Conservation (phyloP, 2,888 invertebrate genomes). For the Mesorhabditis spiculigera region DNA sequence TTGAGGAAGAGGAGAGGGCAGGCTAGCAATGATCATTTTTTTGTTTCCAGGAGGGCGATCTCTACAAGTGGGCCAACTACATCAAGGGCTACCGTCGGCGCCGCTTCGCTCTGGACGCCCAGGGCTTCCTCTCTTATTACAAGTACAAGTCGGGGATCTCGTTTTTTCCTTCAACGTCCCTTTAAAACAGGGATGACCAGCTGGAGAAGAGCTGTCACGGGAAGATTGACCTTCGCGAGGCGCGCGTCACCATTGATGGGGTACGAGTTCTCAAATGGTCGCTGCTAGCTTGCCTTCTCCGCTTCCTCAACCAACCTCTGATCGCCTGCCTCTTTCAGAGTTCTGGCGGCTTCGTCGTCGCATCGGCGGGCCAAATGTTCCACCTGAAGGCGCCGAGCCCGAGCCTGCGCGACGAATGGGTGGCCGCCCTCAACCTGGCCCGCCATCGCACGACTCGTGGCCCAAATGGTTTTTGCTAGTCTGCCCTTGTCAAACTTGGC, state of each 20-base stretch:
- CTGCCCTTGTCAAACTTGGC: too few species aligned
- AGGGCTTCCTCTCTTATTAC: constrained; percentile 91
- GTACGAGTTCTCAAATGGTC: too few species aligned
- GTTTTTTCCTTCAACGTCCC: too few species aligned
- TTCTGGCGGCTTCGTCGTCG: constrained; percentile 38
- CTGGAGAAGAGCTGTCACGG: constrained; percentile 73
- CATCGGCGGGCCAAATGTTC: constrained; percentile 95
- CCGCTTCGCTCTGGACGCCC: constrained; percentile 92
- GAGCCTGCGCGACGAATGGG: constrained; percentile 93
- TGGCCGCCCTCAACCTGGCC: constrained; percentile 90
- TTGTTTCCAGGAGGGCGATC: too few species aligned
- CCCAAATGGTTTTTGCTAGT: too few species aligned
- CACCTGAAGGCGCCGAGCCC: constrained; percentile 76
- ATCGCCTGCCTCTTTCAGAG: constrained; percentile 65
- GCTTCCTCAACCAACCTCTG: too few species aligned
- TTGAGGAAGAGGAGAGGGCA: too few species aligned
- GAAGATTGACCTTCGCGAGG: constrained; percentile 91
- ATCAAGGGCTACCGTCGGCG: constrained; percentile 80
- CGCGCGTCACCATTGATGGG: constrained; percentile 59
- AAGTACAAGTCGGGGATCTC: constrained; percentile 66
- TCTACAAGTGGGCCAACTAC: constrained; percentile 83
- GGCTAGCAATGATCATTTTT: too few species aligned
- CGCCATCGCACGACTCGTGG: constrained; percentile 70
- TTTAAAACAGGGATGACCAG: too few species aligned
- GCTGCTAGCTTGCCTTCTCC: too few species aligned